These are phyloP conservation scores for Polypedilum vanderplanki DNA, from an alignment of 1,140 invertebrate species.

Conservation along the genomic window DNA sequence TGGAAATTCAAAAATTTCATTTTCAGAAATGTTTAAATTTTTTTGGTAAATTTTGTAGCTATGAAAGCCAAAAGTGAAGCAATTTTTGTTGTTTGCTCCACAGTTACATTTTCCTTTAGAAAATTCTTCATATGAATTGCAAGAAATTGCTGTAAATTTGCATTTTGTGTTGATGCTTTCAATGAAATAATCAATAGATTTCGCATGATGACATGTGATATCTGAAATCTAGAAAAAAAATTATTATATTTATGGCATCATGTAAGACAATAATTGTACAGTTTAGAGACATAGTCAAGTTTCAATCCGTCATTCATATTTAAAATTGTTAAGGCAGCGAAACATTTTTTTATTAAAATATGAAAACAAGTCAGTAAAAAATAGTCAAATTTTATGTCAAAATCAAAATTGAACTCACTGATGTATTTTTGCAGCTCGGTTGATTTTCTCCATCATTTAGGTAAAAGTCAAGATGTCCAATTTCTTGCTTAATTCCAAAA, in stretches of 20 bases:
- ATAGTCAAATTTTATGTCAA: too few relatives aligned
- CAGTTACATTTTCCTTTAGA: constrained; percentile 66
- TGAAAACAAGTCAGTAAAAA: too few relatives aligned
- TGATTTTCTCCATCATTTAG: constrained; percentile 80
- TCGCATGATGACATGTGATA: constrained; percentile 67
- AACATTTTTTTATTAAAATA: too few relatives aligned
- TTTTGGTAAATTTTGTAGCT: not conserved
- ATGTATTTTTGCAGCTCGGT: constrained; percentile 68
- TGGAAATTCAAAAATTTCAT: not conserved
- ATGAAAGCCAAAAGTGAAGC: not conserved
- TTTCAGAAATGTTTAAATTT: not conserved
- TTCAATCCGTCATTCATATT: too few relatives aligned
- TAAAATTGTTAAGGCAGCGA: too few relatives aligned
- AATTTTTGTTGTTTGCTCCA: constrained; percentile 36
- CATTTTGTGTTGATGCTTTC: constrained; percentile 77
- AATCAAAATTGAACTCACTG: too few relatives aligned
- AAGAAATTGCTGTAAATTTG: constrained; percentile 66
- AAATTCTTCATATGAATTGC: constrained; percentile 68
- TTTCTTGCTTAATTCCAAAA: constrained; percentile 72
- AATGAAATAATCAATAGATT: constrained; percentile 75
- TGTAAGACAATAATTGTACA: too few relatives aligned
- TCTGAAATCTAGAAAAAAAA: constrained; percentile 56
- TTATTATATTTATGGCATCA: too few relatives aligned
- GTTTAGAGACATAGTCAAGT: too few relatives aligned
- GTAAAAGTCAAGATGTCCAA: constrained; percentile 84